Evolutionary conservation across 2,113 vertebrate species (phyloP).

Genomic region (Myiopsitta monachus): DNA sequence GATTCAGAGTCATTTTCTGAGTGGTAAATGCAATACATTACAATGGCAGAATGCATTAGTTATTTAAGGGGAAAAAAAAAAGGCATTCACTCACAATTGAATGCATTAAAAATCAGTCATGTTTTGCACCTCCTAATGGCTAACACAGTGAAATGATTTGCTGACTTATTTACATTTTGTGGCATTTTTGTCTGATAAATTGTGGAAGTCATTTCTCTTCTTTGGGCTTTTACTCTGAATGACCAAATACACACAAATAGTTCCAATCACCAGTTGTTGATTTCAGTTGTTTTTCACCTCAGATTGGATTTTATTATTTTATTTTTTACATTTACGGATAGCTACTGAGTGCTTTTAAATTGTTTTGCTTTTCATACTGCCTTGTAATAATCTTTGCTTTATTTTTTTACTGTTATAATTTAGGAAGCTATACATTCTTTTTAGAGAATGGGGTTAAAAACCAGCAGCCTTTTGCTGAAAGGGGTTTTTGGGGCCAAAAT

Average conservation of each 20-base stretch:
- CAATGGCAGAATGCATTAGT: not conserved
- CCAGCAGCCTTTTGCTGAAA: not conserved
- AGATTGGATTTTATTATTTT: not conserved
- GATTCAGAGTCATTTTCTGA: not conserved
- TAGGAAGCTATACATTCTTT: not conserved
- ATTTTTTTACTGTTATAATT: not conserved
- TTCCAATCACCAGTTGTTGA: constrained; percentile 33
- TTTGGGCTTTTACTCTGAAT: not conserved
- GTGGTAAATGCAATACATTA: not conserved
- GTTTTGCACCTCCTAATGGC: not conserved
- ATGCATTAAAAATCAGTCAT: constrained; percentile 2
- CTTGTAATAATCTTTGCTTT: not conserved
- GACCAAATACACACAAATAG: constrained; percentile 2
- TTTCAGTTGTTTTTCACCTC: constrained; percentile 16
- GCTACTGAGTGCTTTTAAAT: not conserved
- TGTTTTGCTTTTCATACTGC: not conserved
- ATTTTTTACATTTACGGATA: not conserved
- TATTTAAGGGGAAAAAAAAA: not conserved
- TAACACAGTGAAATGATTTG: not conserved
- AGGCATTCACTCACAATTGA: not conserved
- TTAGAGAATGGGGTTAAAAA: not conserved
- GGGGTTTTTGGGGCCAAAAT: not conserved
- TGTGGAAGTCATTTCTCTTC: not conserved
- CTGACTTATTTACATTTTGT: not conserved
- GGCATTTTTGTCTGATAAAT: not conserved